Conservation (phyloP, 2,888 invertebrate species). For the Microctonus aethiopoides region DNA sequence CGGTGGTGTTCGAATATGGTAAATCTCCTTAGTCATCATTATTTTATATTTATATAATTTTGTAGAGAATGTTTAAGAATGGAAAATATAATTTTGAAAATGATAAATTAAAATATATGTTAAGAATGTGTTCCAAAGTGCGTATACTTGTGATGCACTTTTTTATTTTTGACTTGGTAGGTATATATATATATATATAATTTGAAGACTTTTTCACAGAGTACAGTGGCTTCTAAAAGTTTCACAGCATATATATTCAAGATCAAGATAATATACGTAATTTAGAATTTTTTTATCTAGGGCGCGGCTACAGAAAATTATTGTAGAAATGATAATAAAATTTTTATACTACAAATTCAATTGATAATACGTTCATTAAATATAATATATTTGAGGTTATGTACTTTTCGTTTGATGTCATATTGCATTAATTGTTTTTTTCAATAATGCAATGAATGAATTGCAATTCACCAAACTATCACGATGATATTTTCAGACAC, state of each 20-base stretch:
- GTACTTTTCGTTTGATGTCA: too few relatives aligned
- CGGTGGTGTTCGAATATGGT: background rate
- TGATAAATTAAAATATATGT: background rate
- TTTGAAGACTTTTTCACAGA: conserved; percentile 3
- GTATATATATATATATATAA: background rate
- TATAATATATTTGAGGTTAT: too few relatives aligned
- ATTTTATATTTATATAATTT: background rate
- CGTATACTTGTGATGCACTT: background rate
- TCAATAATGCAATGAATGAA: background rate
- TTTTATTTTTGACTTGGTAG: background rate
- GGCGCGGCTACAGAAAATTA: background rate
- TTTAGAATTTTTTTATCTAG: background rate
- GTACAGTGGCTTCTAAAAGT: conserved; percentile 10
- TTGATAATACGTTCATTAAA: too few relatives aligned
- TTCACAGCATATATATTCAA: background rate
- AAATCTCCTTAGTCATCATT: background rate
- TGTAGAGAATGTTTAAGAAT: too few relatives aligned
- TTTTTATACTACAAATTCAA: too few relatives aligned
- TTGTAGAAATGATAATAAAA: too few relatives aligned
- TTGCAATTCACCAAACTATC: too few relatives aligned
- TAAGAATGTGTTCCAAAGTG: too few relatives aligned
- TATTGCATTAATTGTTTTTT: too few relatives aligned
- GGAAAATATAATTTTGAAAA: background rate
- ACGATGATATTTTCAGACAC: too few relatives aligned
- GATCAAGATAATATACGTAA: background rate